Conservation (phyloP, 2,888 invertebrate genomes). For the Tachina lurida region DNA sequence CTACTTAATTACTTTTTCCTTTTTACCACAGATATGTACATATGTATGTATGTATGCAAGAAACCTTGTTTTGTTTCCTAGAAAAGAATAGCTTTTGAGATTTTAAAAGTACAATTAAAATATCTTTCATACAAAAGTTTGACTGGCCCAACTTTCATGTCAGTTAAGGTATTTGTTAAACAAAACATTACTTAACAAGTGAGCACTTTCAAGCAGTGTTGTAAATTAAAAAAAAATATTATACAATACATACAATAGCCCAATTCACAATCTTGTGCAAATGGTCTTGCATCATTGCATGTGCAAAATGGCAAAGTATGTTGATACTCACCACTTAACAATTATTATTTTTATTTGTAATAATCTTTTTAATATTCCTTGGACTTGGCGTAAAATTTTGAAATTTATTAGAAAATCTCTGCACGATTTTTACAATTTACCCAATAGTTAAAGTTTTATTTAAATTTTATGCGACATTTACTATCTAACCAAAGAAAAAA, state of each 20-base stretch:
- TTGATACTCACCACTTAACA: too few species aligned
- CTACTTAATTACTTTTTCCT: too few species aligned
- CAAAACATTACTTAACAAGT: background rate
- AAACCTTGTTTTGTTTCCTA: too few species aligned
- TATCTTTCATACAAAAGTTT: too few species aligned
- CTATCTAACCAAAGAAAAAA: background rate
- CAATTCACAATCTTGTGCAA: too few species aligned
- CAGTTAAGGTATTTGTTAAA: background rate
- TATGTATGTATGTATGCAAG: background rate
- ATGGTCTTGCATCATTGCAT: too few species aligned
- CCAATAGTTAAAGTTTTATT: background rate
- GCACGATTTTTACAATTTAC: slow-evolving; percentile 28
- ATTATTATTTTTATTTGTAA: background rate
- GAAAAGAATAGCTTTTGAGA: too few species aligned
- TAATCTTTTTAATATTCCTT: background rate
- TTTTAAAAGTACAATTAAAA: too few species aligned
- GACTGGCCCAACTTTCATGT: too few species aligned
- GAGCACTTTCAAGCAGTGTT: background rate
- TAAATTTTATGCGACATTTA: background rate
- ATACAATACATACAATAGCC: too few species aligned
- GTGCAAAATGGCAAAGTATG: too few species aligned
- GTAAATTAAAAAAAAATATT: background rate
- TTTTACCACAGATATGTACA: too few species aligned
- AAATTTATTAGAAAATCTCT: background rate
- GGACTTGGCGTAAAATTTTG: background rate